Evolutionary conservation across 37 sponge, comb jelly and placozoan species (phyloP).

Genomic region (Cladorhizidae sp.): DNA sequence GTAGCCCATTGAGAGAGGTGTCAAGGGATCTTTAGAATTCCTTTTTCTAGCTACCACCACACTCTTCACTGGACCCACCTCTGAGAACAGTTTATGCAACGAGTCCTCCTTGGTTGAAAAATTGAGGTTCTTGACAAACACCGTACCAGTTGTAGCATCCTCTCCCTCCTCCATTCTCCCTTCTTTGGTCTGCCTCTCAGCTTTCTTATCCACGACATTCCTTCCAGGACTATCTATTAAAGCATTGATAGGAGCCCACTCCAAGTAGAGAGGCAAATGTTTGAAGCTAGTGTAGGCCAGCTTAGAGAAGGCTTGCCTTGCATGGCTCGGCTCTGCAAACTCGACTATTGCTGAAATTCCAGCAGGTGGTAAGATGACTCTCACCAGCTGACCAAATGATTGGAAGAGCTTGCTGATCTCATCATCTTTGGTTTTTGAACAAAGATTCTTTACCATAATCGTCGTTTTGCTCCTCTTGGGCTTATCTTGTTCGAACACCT

Average conservation of each 20-base stretch:
- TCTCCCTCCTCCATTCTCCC: conserved; percentile 1
- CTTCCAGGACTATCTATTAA: conserved; percentile 12
- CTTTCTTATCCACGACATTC: neutral
- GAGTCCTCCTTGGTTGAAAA: conserved; percentile 81
- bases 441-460: conserved; percentile 91
- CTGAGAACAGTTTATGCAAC: conserved; percentile 62
- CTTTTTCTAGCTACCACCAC: conserved; percentile 66
- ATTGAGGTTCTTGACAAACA: conserved; percentile 97
- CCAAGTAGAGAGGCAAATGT: conserved; percentile 91
- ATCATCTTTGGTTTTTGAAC: conserved; percentile 66
- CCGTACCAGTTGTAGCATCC: conserved; percentile 34
- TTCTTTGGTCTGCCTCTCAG: conserved; percentile 6
- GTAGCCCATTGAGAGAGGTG: conserved; percentile 90
- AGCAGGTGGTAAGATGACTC: conserved; percentile 85
- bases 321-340: conserved; percentile 69
- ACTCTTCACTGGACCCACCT: conserved; percentile 15
- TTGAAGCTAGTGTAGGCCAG: conserved; percentile 91
- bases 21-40: conserved; percentile 58
- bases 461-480: conserved; percentile 81
- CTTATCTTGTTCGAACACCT: conserved; percentile 58
- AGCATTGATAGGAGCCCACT: conserved; percentile 92
- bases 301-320: conserved; percentile 79
- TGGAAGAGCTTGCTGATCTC: conserved; percentile 81
- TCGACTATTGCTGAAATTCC: conserved; percentile 95
- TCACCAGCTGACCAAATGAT: conserved; percentile 69